phyloP scores from a whole-genome alignment of 2,113 vertebrate species.

The Thalassarche chlororhynchos region DNA sequence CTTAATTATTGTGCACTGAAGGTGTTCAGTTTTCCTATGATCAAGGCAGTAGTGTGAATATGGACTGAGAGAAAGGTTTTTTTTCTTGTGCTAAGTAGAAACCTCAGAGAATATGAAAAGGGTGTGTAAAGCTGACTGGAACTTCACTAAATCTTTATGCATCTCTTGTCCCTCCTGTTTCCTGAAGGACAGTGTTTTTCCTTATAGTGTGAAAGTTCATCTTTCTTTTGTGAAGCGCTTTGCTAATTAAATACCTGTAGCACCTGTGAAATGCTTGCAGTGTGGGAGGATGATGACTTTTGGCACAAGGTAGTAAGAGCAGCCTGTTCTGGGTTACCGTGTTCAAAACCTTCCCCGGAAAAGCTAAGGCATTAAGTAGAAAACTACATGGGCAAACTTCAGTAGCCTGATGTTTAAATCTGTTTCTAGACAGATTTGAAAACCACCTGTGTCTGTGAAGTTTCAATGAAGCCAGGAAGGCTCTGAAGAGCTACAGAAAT shows the following conservation, averaged over 20 bases:
- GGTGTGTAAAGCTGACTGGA: background rate
- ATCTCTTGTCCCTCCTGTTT: background rate
- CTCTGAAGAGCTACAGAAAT: slow-evolving; percentile 1
- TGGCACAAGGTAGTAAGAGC: background rate
- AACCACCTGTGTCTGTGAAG: background rate
- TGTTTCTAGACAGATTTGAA: background rate
- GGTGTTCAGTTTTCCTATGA: background rate
- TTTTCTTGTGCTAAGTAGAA: background rate
- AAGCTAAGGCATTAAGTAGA: background rate
- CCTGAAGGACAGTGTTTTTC: background rate
- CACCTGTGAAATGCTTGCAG: background rate
- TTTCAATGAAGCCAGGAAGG: background rate
- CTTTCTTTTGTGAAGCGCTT: background rate
- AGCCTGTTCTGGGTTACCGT: background rate
- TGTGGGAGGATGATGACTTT: background rate
- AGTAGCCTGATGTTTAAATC: background rate
- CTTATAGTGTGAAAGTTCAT: background rate
- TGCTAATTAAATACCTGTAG: background rate
- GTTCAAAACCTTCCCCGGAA: background rate
- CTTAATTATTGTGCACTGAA: background rate
- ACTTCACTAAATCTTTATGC: background rate
- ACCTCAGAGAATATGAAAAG: background rate
- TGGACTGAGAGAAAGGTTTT: background rate
- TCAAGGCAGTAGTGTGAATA: background rate
- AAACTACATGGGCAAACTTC: background rate